Base-by-base conservation (phyloP, 1,140 invertebrate genomes). In the Hirudo medicinalis region DNA sequence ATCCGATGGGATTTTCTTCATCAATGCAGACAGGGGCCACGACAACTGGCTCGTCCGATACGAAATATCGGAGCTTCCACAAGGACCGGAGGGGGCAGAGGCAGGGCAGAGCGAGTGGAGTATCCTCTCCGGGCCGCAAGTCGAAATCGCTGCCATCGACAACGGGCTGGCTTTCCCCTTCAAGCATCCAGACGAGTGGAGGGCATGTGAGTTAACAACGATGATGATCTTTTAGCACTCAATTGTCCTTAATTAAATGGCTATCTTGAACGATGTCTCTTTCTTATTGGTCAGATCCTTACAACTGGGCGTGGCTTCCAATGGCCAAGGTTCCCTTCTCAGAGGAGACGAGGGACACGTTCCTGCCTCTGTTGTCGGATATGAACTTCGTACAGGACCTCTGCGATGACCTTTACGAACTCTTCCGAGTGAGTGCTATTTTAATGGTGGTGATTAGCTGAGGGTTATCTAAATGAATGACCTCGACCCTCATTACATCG, bases 31-130 rank as follows among this genome's bases (percentile, higher is more conserved):
- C 85, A 86, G 97, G 78, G 95, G 95, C 67, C 98, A 98, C 83
- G 96, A 99, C 84, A 99, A 99, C 84, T 99, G 97, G 97, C 83
- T 99, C 43, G 95, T 98, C 72, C 91, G 90, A 79, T 97, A 96
- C 81, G 88, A 91, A 70, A 49, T 49, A 11, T 49, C 43, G 9
- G 43, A 49, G 43, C 43, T 49, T 49, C 43, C 43, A 5, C 43
- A 49, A 49, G 86, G 87, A 76, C 87, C 89, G 40, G 83, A 86
- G 72, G 76, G 84, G 20, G 40, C 32, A 20, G 69, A 49, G 43
- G n/a, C 69, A 63, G 57, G 29, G 11, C 22, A 32, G 22, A 32
- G n/a, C 13, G 89, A 90, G 74, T 89, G 87, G 89, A 85, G 84
- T 72, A 69, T 82, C 32, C 86, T 89, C 2, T 85, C 87, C 73